Conservation (phyloP, 2,113 vertebrate genomes). For the Anser cygnoides region DNA sequence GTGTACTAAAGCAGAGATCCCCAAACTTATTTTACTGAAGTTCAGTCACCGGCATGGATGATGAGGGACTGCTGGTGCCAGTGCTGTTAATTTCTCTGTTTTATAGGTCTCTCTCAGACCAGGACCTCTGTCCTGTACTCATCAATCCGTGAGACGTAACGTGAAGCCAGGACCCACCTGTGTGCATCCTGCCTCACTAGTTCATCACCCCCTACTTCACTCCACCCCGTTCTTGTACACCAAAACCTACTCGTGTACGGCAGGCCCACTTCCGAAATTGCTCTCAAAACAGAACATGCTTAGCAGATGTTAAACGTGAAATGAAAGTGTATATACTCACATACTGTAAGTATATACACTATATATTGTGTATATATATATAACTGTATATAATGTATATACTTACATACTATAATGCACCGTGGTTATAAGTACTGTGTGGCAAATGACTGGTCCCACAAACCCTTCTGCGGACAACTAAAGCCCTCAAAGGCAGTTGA, state of each 20-base stretch:
- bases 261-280: not conserved
- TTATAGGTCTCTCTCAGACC: not conserved
- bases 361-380: too few relatives aligned
- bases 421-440: not conserved
- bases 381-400: too few relatives aligned
- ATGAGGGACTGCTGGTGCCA: not conserved
- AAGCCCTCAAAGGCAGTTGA: conserved; percentile 51
- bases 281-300: not conserved
- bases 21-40: not conserved
- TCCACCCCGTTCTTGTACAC: not conserved
- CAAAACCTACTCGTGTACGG: not conserved
- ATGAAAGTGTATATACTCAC: not conserved
- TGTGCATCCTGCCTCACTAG: not conserved
- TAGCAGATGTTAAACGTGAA: not conserved
- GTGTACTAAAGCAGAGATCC: not conserved
- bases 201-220: not conserved
- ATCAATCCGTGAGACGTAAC: not conserved
- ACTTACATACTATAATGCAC: not conserved
- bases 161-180: not conserved
- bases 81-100: not conserved
- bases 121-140: not conserved
- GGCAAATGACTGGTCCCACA: not conserved
- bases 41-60: not conserved
- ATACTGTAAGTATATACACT: too few relatives aligned
- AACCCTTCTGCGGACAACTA: conserved; percentile 29